Conservation (phyloP, 2,113 vertebrate species). For the Rhipidura dahli region DNA sequence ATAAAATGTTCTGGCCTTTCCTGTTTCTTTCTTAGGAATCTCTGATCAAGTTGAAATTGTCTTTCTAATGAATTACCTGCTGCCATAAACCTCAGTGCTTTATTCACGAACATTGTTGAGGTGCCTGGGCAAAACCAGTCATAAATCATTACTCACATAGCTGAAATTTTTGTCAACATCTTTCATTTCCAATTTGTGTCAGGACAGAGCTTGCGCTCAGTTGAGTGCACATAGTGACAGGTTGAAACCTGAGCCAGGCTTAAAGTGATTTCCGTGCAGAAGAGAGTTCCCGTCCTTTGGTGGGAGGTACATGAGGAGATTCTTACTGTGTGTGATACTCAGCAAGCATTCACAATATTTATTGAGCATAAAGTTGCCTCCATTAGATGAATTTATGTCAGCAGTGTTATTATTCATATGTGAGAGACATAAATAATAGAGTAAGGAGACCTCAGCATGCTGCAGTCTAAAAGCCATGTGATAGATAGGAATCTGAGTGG, state of each 20-base stretch:
- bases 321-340: not conserved
- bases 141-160: conserved; percentile 37
- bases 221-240: conserved; percentile 4
- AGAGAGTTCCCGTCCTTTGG: not conserved
- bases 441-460: not conserved
- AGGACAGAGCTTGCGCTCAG: not conserved
- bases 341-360: not conserved
- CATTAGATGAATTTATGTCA: not conserved
- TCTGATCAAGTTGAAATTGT: not conserved
- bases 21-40: not conserved
- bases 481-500: not conserved
- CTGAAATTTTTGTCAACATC: conserved; percentile 49
- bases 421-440: not conserved
- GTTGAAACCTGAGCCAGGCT: not conserved
- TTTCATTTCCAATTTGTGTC: conserved; percentile 43
- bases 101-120: not conserved
- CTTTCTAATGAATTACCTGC: not conserved
- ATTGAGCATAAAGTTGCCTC: not conserved
- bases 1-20: not conserved
- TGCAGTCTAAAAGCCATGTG: not conserved
- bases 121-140: conserved; percentile 24
- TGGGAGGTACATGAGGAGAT: not conserved
- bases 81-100: not conserved
- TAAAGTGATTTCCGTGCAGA: not conserved
- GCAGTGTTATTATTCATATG: not conserved